Percentiles rank a stretch among this genome's conserved stretches.
Evolutionary conservation across 2,888 invertebrate species (phyloP).

Genomic region (Ophraella communa): DNA sequence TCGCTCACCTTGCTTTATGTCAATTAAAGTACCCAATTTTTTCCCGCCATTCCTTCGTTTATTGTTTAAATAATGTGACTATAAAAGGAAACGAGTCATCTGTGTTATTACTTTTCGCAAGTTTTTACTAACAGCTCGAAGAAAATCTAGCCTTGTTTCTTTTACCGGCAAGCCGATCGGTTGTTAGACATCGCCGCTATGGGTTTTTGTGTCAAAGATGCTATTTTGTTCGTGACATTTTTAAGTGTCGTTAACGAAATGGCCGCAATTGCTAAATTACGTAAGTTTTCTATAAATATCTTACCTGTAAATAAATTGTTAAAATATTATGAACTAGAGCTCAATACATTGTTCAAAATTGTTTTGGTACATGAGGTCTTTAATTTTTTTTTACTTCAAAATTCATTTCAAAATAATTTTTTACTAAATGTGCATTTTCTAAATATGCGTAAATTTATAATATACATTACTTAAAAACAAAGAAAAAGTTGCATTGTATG

Average conservation of each 20-base stretch:
- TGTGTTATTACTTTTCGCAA: not conserved
- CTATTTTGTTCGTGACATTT: constrained; percentile 17
- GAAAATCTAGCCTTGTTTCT: constrained; percentile 20
- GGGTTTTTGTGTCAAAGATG: constrained; percentile 26
- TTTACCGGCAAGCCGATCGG: not conserved
- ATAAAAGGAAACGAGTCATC: not conserved
- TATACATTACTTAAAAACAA: too few species aligned
- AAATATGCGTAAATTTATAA: too few species aligned
- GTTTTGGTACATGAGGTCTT: too few species aligned
- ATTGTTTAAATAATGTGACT: not conserved
- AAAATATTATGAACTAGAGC: not conserved
- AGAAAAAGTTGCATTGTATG: too few species aligned
- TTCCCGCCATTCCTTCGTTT: not conserved
- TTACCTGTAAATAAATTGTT: not conserved
- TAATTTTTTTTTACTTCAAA: too few species aligned
- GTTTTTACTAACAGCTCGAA: not conserved
- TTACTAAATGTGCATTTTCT: too few species aligned
- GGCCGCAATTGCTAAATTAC: constrained; percentile 17
- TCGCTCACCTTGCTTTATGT: not conserved
- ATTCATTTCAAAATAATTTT: too few species aligned
- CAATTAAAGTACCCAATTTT: not conserved
- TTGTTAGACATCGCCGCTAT: constrained; percentile 8
- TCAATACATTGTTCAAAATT: too few species aligned
- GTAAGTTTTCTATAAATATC: constrained; percentile 15
- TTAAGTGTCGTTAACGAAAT: constrained; percentile 4